These are phyloP conservation scores for Pygoscelis adeliae DNA, from an alignment of 2,113 vertebrate species.

Conservation along the genomic window DNA sequence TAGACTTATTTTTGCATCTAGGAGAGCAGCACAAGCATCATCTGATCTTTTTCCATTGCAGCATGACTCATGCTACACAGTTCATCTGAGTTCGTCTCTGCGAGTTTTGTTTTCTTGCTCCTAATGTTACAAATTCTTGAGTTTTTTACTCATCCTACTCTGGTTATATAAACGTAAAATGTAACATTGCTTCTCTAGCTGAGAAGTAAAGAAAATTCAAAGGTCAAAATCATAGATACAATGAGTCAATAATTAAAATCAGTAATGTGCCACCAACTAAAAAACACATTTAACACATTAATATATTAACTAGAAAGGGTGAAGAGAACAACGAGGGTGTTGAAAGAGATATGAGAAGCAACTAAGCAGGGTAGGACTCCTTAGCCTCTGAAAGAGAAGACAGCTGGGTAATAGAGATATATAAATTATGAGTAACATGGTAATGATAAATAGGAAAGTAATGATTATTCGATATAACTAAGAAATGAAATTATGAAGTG, in stretches of 20 bases:
- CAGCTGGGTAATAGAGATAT: neutral
- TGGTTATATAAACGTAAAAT: neutral
- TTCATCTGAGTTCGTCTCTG: neutral
- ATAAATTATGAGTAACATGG: neutral
- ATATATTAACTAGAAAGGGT: neutral
- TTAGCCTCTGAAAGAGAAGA: neutral
- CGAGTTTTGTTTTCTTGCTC: neutral
- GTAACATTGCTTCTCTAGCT: neutral
- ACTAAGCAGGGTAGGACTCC: neutral
- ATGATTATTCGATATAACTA: neutral
- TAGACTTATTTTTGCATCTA: neutral
- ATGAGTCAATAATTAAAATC: neutral
- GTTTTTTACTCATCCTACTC: neutral
- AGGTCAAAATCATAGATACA: neutral
- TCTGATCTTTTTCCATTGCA: neutral
- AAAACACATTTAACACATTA: neutral
- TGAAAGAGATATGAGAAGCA: neutral
- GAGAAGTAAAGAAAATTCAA: neutral
- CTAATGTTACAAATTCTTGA: neutral
- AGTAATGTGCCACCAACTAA: neutral
- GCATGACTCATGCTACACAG: neutral
- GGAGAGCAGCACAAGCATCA: neutral
- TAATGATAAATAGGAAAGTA: neutral
- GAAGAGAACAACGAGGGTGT: neutral
- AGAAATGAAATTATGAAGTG: neutral